Conservation (phyloP, 2,797 vertebrate species). For the Microctenopoma lineatum region DNA sequence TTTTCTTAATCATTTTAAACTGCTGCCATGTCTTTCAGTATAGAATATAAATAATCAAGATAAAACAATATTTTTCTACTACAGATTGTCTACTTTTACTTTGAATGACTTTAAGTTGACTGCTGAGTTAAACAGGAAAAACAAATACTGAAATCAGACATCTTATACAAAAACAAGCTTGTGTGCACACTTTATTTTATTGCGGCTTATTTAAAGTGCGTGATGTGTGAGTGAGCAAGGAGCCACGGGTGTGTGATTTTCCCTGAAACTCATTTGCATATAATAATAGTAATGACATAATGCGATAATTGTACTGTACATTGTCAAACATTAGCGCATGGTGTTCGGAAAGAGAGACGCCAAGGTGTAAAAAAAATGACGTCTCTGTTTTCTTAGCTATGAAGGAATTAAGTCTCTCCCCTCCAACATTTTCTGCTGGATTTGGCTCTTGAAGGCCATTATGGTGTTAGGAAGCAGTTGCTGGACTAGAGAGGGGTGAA, state of each 20-base stretch:
- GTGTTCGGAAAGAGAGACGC: neutral
- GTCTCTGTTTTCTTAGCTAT: neutral
- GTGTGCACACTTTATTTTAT: neutral
- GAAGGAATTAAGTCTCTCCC: conserved; percentile 10
- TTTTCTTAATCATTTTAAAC: too few species aligned
- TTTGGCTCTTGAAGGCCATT: neutral
- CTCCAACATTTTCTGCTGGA: neutral
- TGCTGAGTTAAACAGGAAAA: too few species aligned
- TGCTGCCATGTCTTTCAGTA: neutral
- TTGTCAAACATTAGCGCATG: neutral
- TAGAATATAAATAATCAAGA: neutral
- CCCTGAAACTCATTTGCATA: neutral
- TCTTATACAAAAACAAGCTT: neutral
- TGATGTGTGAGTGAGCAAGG: neutral
- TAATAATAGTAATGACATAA: neutral
- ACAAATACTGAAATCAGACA: too few species aligned
- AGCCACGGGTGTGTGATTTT: neutral
- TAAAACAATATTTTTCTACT: too few species aligned
- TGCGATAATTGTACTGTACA: too few species aligned
- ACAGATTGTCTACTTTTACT: too few species aligned
- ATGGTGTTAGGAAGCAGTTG: neutral
- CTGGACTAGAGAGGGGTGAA: conserved; percentile 17
- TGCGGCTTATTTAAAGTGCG: neutral
- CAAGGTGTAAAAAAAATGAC: neutral
- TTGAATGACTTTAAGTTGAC: too few species aligned